Percentiles rank a stretch among this genome's conserved stretches.
Conservation (phyloP, 2,888 invertebrate genomes). For the Diadromus collaris region DNA sequence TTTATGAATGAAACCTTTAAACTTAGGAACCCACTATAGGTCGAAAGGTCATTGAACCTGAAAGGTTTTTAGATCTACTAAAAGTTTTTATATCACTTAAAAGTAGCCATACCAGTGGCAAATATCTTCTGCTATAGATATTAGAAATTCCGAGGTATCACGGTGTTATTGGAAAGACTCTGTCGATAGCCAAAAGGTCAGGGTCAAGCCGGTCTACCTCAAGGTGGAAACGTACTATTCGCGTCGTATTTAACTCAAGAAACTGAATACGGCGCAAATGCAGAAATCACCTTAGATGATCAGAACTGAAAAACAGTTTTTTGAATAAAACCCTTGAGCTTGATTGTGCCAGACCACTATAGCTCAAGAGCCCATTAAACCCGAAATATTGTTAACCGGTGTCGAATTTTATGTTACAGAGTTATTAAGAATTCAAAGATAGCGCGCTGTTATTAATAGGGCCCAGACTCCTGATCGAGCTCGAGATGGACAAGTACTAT, state of each 20-base stretch:
- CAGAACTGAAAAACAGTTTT: neutral
- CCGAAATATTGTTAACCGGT: neutral
- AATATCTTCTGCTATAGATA: constrained; percentile 22
- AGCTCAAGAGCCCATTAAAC: constrained; percentile 1
- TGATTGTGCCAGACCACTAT: neutral
- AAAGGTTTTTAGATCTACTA: neutral
- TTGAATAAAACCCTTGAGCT: neutral
- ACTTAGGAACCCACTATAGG: neutral
- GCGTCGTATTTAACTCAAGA: constrained; percentile 41
- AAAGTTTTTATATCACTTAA: neutral
- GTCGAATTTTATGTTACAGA: too few species aligned
- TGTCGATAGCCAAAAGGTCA: too few species aligned
- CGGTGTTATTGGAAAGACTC: too few species aligned
- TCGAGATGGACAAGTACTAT: too few species aligned
- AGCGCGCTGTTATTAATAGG: constrained; percentile 18
- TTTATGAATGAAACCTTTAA: neutral
- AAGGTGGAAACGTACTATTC: constrained; percentile 32
- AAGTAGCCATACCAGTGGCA: neutral
- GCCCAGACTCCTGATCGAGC: too few species aligned
- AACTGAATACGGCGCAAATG: neutral
- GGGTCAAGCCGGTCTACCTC: too few species aligned
- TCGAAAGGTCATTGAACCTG: neutral
- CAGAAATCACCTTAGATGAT: neutral
- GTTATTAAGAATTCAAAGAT: too few species aligned
- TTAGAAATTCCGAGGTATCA: constrained; percentile 46